Percentiles rank a stretch among this genome's conserved stretches.
Evolutionary conservation across 53 echinoderm and acorn worm species (phyloP).

Genomic region (Echinometra lucunter): DNA sequence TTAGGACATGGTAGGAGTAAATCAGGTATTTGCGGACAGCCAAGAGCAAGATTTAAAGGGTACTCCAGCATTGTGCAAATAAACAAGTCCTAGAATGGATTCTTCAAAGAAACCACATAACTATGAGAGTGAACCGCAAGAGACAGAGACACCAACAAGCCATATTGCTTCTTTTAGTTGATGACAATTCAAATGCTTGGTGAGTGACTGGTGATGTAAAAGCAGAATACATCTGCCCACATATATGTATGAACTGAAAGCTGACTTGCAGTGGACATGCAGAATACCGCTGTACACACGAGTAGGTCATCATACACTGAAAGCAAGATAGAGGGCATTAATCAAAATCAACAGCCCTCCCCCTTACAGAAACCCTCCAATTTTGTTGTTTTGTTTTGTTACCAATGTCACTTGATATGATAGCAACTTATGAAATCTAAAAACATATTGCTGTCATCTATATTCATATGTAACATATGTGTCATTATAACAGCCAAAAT

Average conservation of each 20-base stretch:
- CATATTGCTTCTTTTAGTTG: too few species aligned
- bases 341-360: background rate
- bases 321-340: background rate
- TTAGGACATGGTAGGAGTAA: too few species aligned
- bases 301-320: background rate
- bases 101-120: conserved; percentile 28
- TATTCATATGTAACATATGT: too few species aligned
- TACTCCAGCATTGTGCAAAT: conserved; percentile 18
- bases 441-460: too few species aligned
- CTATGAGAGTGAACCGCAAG: conserved; percentile 14
- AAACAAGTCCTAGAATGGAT: conserved; percentile 44
- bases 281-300: background rate
- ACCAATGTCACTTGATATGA: too few species aligned
- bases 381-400: too few species aligned
- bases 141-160: background rate
- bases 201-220: background rate
- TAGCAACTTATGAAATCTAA: too few species aligned
- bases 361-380: too few species aligned
- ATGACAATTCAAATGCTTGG: too few species aligned
- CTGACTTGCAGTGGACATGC: background rate
- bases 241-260: background rate
- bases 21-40: conserved; percentile 11
- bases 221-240: background rate
- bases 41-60: background rate
- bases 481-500: too few species aligned